These are phyloP conservation scores for Phortica okadai DNA, from an alignment of 2,888 invertebrate genomes.

Conservation along the genomic window DNA sequence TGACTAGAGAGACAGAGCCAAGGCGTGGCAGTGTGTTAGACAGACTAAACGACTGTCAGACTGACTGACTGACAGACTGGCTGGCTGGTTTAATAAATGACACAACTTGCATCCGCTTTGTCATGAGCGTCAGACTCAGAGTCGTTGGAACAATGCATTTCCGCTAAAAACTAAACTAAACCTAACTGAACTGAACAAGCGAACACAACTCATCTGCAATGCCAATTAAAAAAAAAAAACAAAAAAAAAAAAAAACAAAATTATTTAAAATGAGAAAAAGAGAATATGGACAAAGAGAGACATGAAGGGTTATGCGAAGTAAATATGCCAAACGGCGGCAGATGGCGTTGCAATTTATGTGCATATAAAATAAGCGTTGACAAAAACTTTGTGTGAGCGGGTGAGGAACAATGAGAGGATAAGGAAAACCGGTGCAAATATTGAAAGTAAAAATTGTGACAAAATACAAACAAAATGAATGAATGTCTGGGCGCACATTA, in stretches of 20 bases:
- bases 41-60: background rate
- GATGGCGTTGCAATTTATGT: constrained; percentile 24
- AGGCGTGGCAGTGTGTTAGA: constrained; percentile 3
- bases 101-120: constrained; percentile 12
- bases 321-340: background rate
- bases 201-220: constrained; percentile 62
- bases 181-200: constrained; percentile 4
- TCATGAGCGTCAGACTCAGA: background rate
- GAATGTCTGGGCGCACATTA: constrained; percentile 26
- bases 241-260: background rate
- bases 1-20: background rate
- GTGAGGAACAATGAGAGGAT: background rate
- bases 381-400: too few relatives aligned
- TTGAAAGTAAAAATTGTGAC: constrained; percentile 26
- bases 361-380: background rate
- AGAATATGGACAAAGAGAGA: background rate
- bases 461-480: background rate
- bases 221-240: constrained; percentile 57
- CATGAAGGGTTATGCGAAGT: background rate
- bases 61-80: background rate
- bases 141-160: constrained; percentile 19
- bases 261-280: background rate
- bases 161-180: constrained; percentile 20
- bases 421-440: background rate
- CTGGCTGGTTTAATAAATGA: background rate